phyloP scores from a whole-genome alignment of 2,113 vertebrate genomes.

The Nipponia nippon region DNA sequence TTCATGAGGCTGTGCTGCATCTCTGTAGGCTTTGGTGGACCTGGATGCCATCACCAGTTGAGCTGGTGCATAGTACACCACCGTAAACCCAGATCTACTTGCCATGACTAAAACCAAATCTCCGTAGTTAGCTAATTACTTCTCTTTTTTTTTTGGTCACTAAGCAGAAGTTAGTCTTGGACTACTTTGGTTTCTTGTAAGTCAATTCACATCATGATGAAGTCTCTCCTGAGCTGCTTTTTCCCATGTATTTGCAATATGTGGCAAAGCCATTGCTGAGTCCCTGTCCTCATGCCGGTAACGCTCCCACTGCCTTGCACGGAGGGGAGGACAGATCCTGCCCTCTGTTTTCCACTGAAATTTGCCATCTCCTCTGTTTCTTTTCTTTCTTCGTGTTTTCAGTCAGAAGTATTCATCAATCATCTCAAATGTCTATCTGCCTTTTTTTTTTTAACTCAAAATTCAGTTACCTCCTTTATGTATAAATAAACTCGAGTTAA shows the following conservation, averaged over 20 bases:
- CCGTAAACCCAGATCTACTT: too few species aligned
- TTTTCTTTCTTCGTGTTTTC: background rate
- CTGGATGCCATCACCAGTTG: background rate
- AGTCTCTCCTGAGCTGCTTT: background rate
- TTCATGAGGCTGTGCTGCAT: background rate
- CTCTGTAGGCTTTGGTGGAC: background rate
- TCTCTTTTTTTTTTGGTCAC: background rate
- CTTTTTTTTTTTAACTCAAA: background rate
- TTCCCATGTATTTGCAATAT: fast-evolving
- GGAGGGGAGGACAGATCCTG: background rate
- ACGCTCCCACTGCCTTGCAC: background rate
- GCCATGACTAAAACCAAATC: background rate
- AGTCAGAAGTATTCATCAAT: background rate
- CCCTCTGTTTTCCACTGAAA: background rate
- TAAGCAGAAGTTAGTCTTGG: background rate
- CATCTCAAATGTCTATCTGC: background rate
- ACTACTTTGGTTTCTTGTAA: background rate
- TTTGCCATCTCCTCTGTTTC: background rate
- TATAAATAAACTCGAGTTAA: slow-evolving; percentile 12
- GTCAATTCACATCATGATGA: background rate
- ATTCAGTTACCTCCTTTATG: background rate
- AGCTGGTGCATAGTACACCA: background rate
- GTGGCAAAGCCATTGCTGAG: background rate
- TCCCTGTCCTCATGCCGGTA: background rate
- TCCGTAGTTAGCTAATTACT: background rate